Evolutionary conservation across 92 coral and sea anemone genomes (phyloP), one percentile per base, ranked within the genome.

Genomic region (Epizoanthus stellaris): DNA sequence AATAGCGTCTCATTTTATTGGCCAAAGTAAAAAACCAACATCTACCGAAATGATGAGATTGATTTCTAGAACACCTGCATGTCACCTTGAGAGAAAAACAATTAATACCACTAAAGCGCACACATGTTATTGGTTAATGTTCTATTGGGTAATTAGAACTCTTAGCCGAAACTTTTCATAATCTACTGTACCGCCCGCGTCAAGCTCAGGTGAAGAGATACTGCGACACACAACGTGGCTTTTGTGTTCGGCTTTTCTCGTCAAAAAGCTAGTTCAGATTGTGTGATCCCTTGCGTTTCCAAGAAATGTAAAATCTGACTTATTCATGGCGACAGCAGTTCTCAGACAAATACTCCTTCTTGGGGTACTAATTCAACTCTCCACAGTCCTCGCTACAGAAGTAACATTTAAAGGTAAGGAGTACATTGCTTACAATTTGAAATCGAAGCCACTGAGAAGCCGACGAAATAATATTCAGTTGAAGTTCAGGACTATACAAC

Each of bases 361-460:
- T 42, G 16, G 38, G 19, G 72, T 79, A 20, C 39, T 79, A 13
- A 25, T 21, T 10, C 72, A 79, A 63, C 43, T 79, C 10, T 79
- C 71, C 65, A n/a, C 67, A 12, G 61, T 64, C 6, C 15, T 63
- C 10, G 64, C 59, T 58, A 79, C 83, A 42, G 83, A 64, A 63
- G 73, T 79, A 20, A 63, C 83, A 39, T 79, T 79, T 3, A 63
- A 39, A n/a, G 83, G 83, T 16, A 57, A 49, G 5, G 83, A 79
- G 25, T 79, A 79, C 45, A 79, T 79, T 43, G 15, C 83, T n/a
- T 79, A 45, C 20, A 43, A 40, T 23, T 43, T 79, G 20, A 42
- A 16, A 61, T 79, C 72, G 16, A 70, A 63, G 12, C 61, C 58
- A 12, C 19, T 63, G 4, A 73, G 61, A 34, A 30, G 71, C 53